A percentile compares a stretch with the other conserved stretches of the same genome.
phyloP scores from a whole-genome alignment of 2,797 vertebrate species.

The Ataeniobius toweri region DNA sequence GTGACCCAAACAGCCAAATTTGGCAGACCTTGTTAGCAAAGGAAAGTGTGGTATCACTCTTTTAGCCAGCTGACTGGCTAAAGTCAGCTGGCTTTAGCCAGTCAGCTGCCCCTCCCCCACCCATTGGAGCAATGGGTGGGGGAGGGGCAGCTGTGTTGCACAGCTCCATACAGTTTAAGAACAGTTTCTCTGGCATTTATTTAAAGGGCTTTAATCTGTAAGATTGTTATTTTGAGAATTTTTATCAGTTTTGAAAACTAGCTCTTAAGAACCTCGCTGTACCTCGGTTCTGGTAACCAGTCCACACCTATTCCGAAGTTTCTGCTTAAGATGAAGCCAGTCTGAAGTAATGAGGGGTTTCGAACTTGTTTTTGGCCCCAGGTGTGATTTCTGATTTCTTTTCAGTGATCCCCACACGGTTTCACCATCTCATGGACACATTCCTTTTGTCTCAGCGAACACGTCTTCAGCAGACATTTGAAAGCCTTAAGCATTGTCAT shows the following conservation, averaged over 20 bases:
- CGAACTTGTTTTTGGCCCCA: conserved; percentile 11
- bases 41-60: too few relatives aligned
- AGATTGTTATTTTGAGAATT: background rate
- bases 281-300: background rate
- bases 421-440: conserved; percentile 53
- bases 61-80: background rate
- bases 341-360: background rate
- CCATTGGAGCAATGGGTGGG: background rate
- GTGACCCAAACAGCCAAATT: too few relatives aligned
- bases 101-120: too few relatives aligned
- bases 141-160: too few relatives aligned
- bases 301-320: background rate
- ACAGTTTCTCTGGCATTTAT: background rate
- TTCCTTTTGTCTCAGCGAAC: conserved; percentile 80
- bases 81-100: too few relatives aligned
- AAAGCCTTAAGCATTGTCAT: conserved; percentile 84
- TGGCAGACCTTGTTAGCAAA: too few relatives aligned
- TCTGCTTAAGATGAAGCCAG: background rate
- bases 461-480: conserved; percentile 76
- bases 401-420: conserved; percentile 60
- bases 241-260: background rate
- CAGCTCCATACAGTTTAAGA: too few relatives aligned
- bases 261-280: background rate
- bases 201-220: background rate
- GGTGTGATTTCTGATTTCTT: conserved; percentile 21